phyloP scores from a whole-genome alignment of 2,113 vertebrate genomes.

The Mormyrus lacerda region DNA sequence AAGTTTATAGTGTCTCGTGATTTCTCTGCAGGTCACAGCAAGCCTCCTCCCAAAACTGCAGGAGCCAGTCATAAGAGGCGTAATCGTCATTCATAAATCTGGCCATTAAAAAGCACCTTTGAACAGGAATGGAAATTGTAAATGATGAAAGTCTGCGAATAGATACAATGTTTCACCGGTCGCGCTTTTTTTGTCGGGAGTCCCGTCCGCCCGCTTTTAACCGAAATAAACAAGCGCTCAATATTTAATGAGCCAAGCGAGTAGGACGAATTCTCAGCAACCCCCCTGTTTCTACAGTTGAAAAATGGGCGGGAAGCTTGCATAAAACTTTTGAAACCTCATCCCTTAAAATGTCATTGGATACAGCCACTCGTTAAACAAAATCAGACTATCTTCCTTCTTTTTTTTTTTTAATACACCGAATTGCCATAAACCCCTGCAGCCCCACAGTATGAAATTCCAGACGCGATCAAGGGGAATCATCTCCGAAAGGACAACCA shows the following conservation, averaged over 20 bases:
- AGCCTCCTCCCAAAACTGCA: not conserved
- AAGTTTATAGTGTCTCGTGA: not conserved
- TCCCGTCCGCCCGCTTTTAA: slow-evolving; percentile 9
- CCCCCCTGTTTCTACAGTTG: slow-evolving; percentile 29
- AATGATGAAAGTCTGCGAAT: not conserved
- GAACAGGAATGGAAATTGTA: not conserved
- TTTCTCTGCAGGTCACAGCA: not conserved
- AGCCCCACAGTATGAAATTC: slow-evolving; percentile 3
- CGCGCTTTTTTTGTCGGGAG: slow-evolving; percentile 7
- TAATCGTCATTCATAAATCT: slow-evolving; percentile 7
- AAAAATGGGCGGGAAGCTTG: slow-evolving; percentile 60
- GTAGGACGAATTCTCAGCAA: slow-evolving; percentile 15
- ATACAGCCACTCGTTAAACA: slow-evolving; percentile 19
- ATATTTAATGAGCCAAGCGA: slow-evolving; percentile 32
- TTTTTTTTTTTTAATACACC: not conserved
- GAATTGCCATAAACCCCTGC: slow-evolving; percentile 8
- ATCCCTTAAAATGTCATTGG: slow-evolving; percentile 32
- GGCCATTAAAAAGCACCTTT: not conserved
- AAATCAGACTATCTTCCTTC: slow-evolving; percentile 21
- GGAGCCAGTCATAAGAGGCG: not conserved
- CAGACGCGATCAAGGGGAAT: not conserved
- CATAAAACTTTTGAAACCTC: slow-evolving; percentile 31
- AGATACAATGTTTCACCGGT: slow-evolving; percentile 3
- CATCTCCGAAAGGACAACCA: slow-evolving; percentile 4
- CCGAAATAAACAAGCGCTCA: slow-evolving; percentile 29